Base-by-base conservation (phyloP, 2,113 vertebrate species). In the Zapornia atra region DNA sequence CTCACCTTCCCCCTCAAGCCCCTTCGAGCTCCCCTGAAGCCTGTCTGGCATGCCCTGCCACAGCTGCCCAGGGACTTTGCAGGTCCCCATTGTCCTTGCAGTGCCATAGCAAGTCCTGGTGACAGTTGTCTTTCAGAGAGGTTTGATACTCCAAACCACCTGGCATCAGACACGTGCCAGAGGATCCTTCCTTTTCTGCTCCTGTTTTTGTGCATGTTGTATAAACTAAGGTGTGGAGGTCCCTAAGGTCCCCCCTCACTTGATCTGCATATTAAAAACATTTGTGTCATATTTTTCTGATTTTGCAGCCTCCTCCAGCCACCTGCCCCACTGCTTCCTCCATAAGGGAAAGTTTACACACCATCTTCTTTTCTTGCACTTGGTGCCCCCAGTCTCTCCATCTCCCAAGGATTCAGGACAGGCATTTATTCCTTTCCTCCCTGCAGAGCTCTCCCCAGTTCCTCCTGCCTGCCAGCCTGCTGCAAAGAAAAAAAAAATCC, bases 121-220 rank as follows among this genome's bases (percentile, higher is more conserved):
- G 63, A 44, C 40, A 12, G 42, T 11, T 69, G 29, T 40, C 60
- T 44, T 72, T 64, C 82, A 54, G n/a, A 11, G 13, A 53, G 25
- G 36, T 69, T 44, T 66, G 54, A 15, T 51, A 16, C 14, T 68
- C 63, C 36, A 31, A 14, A 76, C 24, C 19, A 38, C 18, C 16
- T 34, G 44, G 34, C 15, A 28, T 68, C 24, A 50, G 61, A 34
- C 44, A 34, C 11, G 3, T 36, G 38, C 38, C 48, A 64, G 48
- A 64, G 17, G 15, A n/a, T 29, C 44, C 29, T 61, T 71, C 44
- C 21, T 34, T 54, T 53, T 61, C 21, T 40, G 9, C 22, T n/a
- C 29, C n/a, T 1, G 0, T 50, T 66, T 34, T 18, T 28, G 18
- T 63, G 40, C 6, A n/a, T 1, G 1, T 57, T 31, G 15, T 31